A percentile compares a stretch with the other conserved stretches of the same genome.
These are phyloP conservation scores for Podarcis muralis DNA, from an alignment of 2,113 vertebrate genomes.

Conservation along the genomic window DNA sequence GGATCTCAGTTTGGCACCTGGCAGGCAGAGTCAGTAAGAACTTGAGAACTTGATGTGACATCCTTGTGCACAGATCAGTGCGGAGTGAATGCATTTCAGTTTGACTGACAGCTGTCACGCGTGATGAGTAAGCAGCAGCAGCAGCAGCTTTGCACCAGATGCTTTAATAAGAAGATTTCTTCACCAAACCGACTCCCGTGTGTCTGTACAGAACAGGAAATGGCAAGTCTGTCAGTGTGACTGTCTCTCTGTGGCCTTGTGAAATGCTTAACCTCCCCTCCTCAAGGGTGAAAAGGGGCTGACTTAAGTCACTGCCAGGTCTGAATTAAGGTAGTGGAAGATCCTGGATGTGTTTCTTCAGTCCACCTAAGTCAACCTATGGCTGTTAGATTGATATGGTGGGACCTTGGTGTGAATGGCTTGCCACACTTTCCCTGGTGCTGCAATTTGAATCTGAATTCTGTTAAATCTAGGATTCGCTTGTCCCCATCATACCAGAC, in stretches of 20 bases:
- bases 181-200: neutral
- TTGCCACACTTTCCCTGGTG: neutral
- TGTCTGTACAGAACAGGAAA: neutral
- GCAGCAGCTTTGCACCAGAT: neutral
- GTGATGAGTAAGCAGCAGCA: neutral
- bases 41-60: neutral
- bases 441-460: neutral
- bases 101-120: neutral
- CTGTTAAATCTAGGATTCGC: neutral
- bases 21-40: neutral
- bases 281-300: neutral
- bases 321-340: neutral
- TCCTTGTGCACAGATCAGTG: neutral
- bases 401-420: neutral
- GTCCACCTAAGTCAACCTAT: neutral
- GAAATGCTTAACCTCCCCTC: neutral
- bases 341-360: neutral
- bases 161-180: neutral
- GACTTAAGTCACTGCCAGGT: neutral
- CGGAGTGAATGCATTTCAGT: neutral
- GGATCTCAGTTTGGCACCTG: neutral
- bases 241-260: neutral
- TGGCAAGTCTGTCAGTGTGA: neutral
- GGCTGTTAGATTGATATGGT: neutral
- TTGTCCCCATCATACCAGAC: neutral